Evolutionary conservation across 2,888 invertebrate genomes (phyloP), one percentile per base, ranked within the genome.

Genomic region (Philereme transversata): DNA sequence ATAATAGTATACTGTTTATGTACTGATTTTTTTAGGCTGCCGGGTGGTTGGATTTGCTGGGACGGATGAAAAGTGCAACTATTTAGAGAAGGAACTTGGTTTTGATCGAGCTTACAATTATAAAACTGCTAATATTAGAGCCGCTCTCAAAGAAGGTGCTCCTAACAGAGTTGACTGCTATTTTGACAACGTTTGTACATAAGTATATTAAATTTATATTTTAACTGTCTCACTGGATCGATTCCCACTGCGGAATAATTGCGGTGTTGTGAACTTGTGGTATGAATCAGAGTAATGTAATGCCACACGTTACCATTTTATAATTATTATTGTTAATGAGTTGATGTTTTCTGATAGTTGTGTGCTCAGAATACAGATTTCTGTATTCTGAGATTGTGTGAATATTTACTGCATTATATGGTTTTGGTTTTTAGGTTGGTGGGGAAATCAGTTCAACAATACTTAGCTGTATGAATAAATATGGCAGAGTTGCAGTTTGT

Each of bases 21-120:
- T 38, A 38, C 36, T 8, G 40, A 4, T 40, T 40, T n/a, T 56
- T 80, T n/a, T 59, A 91, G 91, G 90, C 51, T 90, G 88, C 60
- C 82, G 83, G 34, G 90, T 91, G 0, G 71, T 91, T 46, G 91
- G 96, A 3, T 95, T 95, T 76, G 94, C 96, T 35, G 96, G 96
- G 0, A 92, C 94, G 0, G 95, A 96, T 71, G 94, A 94, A 36
- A 97, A 97, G 88, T 95, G 95, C 70, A 87, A 94, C 71, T 96
- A 95, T 94, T 87, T 96, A 44, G 93, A 90, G 62, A 89, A 94
- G 47, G 94, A 95, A 57, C 79, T 96, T 8, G 94, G 94, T 7
- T 96, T 96, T 75, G 95, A 97, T 80, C 86, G 90, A 62, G 95
- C 94, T 7, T 95, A 94, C 72, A 96, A 97, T 83, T 97, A 97